Conservation (phyloP, 1,140 invertebrate genomes). For the Drosophila truncata region DNA sequence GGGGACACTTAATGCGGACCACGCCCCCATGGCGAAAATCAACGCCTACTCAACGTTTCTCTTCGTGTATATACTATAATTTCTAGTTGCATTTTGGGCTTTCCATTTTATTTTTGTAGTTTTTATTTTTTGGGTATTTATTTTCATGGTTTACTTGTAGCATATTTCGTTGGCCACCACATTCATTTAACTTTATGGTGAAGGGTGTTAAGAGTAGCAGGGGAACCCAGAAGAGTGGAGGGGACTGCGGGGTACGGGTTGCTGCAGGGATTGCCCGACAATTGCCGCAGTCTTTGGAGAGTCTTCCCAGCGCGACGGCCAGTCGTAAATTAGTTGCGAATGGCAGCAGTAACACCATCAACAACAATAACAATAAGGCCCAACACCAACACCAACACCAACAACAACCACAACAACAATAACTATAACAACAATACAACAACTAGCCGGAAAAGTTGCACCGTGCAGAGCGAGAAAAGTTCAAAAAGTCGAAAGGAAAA, state of each 20-base stretch:
- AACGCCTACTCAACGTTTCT: slow-evolving; percentile 18
- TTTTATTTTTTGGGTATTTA: slow-evolving; percentile 54
- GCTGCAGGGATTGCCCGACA: slow-evolving; percentile 49
- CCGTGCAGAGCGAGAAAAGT: slow-evolving; percentile 54
- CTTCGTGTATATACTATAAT: slow-evolving; percentile 23
- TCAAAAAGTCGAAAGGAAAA: slow-evolving; percentile 55
- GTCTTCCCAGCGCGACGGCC: slow-evolving; percentile 55
- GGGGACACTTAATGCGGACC: slow-evolving; percentile 72
- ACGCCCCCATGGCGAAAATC: slow-evolving; percentile 35
- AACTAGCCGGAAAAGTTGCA: slow-evolving; percentile 18
- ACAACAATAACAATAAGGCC: slow-evolving; percentile 29
- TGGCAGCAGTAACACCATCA: slow-evolving; percentile 52
- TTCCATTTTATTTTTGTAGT: slow-evolving; percentile 4
- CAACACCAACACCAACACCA: slow-evolving; percentile 1
- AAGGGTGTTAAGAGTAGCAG: slow-evolving; percentile 17
- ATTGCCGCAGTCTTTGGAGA: slow-evolving; percentile 77
- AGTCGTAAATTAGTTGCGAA: slow-evolving; percentile 77
- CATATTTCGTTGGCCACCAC: slow-evolving; percentile 64
- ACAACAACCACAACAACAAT: neutral
- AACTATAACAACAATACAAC: slow-evolving; percentile 8
- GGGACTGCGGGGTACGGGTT: neutral
- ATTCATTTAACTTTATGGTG: slow-evolving; percentile 59
- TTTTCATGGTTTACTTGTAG: slow-evolving; percentile 76
- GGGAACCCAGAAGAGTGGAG: neutral
- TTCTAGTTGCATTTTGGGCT: slow-evolving; percentile 44